Evolutionary conservation across 2,888 invertebrate genomes (phyloP).

Genomic region (Unio delphinus): DNA sequence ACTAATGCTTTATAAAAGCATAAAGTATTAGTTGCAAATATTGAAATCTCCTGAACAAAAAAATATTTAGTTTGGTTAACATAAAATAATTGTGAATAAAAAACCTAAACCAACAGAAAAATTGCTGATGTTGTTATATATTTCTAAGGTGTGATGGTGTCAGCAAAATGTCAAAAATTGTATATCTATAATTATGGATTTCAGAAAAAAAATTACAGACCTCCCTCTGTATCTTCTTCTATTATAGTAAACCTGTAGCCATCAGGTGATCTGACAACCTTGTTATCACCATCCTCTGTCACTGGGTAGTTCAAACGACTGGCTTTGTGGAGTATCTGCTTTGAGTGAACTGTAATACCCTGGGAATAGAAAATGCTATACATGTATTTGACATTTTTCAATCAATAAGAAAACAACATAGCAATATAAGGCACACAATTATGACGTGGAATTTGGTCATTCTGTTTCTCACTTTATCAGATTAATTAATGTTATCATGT

Average conservation of each 20-base stretch:
- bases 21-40: no score
- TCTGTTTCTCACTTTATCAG: not conserved
- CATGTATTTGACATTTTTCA: not conserved
- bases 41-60: no score
- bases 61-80: no score
- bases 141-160: not conserved
- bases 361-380: slow-evolving; percentile 34
- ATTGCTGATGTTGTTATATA: not conserved
- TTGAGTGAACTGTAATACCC: slow-evolving; percentile 87
- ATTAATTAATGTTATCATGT: not conserved
- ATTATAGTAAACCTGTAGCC: slow-evolving; percentile 90
- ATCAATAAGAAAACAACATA: slow-evolving; percentile 4
- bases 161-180: not conserved
- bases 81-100: no score
- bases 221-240: slow-evolving; percentile 74
- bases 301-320: slow-evolving; percentile 82
- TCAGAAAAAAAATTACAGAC: slow-evolving; percentile 18
- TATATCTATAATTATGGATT: not conserved
- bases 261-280: slow-evolving; percentile 87
- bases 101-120: no score
- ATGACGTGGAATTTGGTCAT: not conserved
- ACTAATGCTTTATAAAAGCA: no score
- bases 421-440: not conserved
- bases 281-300: slow-evolving; percentile 74
- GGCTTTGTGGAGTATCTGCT: slow-evolving; percentile 83